phyloP scores from a whole-genome alignment of 2,888 invertebrate species.

The Serripes groenlandicus region DNA sequence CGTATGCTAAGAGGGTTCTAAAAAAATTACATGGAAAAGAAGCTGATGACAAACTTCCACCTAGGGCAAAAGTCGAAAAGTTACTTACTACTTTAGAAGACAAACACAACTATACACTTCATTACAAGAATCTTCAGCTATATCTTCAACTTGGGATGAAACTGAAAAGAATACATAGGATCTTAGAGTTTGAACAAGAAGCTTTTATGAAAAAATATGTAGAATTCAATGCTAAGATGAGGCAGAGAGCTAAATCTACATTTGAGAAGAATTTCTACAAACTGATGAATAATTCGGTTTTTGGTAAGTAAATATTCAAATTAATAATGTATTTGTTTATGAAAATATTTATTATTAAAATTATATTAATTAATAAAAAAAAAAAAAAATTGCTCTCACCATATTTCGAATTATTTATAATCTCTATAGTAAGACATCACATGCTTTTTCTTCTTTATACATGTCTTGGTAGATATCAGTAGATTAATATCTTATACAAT shows the following conservation, averaged over 20 bases:
- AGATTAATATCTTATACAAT: too few relatives aligned
- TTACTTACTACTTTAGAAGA: conserved; percentile 69
- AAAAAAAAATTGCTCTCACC: too few relatives aligned
- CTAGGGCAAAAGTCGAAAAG: conserved; percentile 62
- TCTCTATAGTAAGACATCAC: too few relatives aligned
- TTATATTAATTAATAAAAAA: too few relatives aligned
- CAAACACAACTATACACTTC: conserved; percentile 78
- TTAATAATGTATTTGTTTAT: background rate
- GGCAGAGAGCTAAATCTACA: conserved; percentile 76
- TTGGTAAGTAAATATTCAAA: conserved; percentile 46
- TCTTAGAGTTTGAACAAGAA: conserved; percentile 79
- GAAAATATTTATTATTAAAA: too few relatives aligned
- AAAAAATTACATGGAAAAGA: conserved; percentile 32
- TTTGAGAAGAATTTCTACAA: conserved; percentile 83
- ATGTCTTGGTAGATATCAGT: too few relatives aligned
- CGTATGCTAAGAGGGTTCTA: conserved; percentile 41
- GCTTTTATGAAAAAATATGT: conserved; percentile 83
- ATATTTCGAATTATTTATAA: too few relatives aligned
- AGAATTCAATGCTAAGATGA: conserved; percentile 71
- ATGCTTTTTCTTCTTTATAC: too few relatives aligned
- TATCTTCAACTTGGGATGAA: conserved; percentile 73
- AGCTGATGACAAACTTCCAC: conserved; percentile 13
- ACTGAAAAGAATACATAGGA: conserved; percentile 75
- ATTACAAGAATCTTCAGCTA: conserved; percentile 82
- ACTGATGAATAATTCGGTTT: conserved; percentile 72